Conservation (phyloP, 2,113 vertebrate genomes). For the Isichthys henryi region DNA sequence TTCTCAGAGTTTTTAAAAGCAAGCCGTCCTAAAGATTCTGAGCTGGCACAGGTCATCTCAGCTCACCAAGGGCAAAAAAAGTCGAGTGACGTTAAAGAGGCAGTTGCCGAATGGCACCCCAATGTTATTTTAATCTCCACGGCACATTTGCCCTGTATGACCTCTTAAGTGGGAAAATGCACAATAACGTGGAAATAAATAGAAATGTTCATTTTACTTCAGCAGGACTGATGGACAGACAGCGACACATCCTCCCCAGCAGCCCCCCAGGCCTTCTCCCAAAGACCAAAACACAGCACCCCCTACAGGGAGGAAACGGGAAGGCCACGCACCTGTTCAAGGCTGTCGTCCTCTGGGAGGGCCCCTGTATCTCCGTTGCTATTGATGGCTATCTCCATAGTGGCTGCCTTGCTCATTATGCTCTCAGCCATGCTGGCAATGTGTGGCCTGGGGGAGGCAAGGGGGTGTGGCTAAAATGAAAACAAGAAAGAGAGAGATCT, state of each 20-base stretch:
- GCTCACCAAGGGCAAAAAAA: constrained; percentile 3
- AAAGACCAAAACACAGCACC: background rate
- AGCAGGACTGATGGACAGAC: background rate
- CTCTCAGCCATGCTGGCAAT: constrained; percentile 78
- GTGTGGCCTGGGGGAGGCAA: constrained; percentile 13
- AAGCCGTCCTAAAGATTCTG: background rate
- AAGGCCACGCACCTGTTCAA: constrained; percentile 79
- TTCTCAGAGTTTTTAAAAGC: background rate
- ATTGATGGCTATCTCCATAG: constrained; percentile 96
- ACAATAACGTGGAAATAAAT: background rate
- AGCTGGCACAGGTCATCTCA: background rate
- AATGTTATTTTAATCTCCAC: background rate
- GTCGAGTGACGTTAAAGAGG: background rate
- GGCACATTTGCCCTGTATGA: background rate
- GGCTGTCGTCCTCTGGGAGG: constrained; percentile 78
- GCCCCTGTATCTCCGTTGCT: constrained; percentile 82
- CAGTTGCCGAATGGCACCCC: background rate
- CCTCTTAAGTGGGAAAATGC: background rate
- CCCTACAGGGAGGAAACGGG: too few relatives aligned
- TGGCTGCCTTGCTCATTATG: constrained; percentile 91
- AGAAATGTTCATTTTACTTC: background rate
- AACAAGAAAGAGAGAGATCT: background rate
- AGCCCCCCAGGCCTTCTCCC: background rate
- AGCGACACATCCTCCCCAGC: background rate
- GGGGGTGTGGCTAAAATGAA: background rate